Base-by-base conservation (phyloP, 2,797 vertebrate genomes). In the Myotis daubentonii region DNA sequence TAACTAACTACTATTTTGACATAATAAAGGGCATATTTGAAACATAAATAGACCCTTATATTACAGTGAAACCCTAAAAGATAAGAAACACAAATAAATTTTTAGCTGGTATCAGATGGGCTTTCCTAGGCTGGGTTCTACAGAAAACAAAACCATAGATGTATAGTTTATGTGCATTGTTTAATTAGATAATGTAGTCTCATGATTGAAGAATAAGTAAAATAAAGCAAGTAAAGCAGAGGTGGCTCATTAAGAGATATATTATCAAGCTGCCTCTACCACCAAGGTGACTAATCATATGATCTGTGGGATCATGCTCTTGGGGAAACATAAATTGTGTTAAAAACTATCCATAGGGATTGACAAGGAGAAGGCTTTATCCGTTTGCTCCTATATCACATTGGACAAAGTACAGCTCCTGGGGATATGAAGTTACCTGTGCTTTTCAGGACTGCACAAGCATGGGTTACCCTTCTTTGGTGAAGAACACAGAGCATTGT, bases 381-480 rank as follows among this genome's bases (percentile, higher is more conserved):
- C 33, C 1, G 41, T 10, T n/a, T 17, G 19, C 1, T 78, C 5
- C 49, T 71, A 19, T 7, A 36, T 7, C 10, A 87, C 3, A n/a
- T 0, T 30, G 23, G 10, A 17, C 11, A 62, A 86, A 68, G 25
- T 75, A 33, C 20, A 75, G 13, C 44, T 92, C 19, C 19, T 65
- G 11, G 28, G 10, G 17, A 23, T 74, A 70, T 70, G 91, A 71
- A 23, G 0, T 36, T 36, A 13, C 38, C 13, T 10, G 4, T 0
- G 60, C 22, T 8, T 75, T 65, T 84, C 19, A 72, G 20, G 16
- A 25, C 13, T 90, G 15, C 4, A 13, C 5, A 36, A 11, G 0
- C 0, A 4, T 17, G 28, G 6, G 2, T 2, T 5, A 2, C 0
- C 1, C 6, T 22, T 41, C 13, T 65, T 3, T 22, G 5, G 0